These are phyloP conservation scores for Megaceryle maxima DNA, from an alignment of 2,113 vertebrate species.

Conservation along the genomic window DNA sequence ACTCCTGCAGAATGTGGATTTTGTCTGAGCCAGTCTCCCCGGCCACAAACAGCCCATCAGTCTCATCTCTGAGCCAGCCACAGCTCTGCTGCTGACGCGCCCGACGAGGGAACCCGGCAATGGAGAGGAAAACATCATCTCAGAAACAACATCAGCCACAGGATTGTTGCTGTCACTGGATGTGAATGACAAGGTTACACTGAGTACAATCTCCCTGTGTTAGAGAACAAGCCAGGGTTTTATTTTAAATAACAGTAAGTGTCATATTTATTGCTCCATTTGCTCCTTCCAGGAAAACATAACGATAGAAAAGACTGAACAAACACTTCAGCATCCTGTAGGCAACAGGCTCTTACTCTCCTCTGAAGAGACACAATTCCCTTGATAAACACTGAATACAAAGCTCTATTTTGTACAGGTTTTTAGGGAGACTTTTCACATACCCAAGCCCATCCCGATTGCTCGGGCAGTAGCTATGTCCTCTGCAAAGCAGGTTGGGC, in stretches of 20 bases:
- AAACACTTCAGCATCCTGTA: neutral
- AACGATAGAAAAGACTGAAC: neutral
- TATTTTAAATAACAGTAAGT: neutral
- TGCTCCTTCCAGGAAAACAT: neutral
- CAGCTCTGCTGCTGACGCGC: neutral
- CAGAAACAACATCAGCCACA: neutral
- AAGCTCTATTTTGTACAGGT: neutral
- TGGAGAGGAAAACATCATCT: neutral
- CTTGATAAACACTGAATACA: neutral
- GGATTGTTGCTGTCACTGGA: neutral
- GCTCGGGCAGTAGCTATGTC: neutral
- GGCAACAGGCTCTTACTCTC: neutral
- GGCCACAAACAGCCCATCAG: neutral
- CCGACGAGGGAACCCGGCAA: neutral
- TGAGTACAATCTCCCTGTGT: neutral
- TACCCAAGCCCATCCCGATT: neutral
- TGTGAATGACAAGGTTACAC: neutral
- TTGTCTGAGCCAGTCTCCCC: neutral
- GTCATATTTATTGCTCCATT: neutral
- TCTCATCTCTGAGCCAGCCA: neutral
- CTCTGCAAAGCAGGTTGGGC: neutral
- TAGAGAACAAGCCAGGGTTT: neutral
- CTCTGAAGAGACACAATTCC: neutral
- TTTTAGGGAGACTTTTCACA: neutral
- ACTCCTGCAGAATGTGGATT: neutral